Conservation (phyloP, 2,113 vertebrate genomes). For the Lichenostomus cassidix region DNA sequence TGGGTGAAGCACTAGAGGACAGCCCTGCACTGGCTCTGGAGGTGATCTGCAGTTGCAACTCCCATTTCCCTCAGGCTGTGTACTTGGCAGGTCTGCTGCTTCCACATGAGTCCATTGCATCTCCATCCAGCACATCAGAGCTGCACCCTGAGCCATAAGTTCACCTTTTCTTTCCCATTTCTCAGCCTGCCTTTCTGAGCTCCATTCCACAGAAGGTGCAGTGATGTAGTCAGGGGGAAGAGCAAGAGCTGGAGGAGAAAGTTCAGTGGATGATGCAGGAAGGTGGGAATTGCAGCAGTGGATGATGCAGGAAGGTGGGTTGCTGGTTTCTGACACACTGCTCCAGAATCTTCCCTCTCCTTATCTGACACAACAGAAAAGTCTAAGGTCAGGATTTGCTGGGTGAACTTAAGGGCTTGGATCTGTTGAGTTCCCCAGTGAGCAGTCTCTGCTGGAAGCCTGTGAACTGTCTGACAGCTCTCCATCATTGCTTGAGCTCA, state of each 20-base stretch:
- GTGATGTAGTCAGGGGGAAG: background rate
- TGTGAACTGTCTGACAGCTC: background rate
- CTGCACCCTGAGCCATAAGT: slow-evolving; percentile 13
- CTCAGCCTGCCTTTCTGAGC: slow-evolving; percentile 39
- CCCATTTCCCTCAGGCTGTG: background rate
- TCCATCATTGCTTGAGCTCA: background rate
- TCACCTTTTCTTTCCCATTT: slow-evolving; percentile 35
- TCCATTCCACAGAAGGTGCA: slow-evolving; percentile 50
- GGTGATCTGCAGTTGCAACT: background rate
- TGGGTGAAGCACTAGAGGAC: background rate
- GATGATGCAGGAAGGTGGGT: background rate
- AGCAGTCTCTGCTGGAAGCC: background rate
- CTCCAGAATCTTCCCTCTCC: background rate
- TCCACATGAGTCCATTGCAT: background rate
- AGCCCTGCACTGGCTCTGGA: background rate
- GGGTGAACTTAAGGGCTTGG: background rate
- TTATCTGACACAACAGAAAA: background rate
- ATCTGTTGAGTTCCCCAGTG: background rate
- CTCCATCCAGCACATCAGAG: slow-evolving; percentile 8
- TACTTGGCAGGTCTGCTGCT: background rate
- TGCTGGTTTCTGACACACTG: background rate
- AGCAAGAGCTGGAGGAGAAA: background rate
- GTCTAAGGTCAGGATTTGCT: background rate
- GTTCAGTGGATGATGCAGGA: background rate
- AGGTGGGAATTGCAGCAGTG: background rate